Conservation (phyloP, 1,140 invertebrate genomes). For the Magallana gigas region DNA sequence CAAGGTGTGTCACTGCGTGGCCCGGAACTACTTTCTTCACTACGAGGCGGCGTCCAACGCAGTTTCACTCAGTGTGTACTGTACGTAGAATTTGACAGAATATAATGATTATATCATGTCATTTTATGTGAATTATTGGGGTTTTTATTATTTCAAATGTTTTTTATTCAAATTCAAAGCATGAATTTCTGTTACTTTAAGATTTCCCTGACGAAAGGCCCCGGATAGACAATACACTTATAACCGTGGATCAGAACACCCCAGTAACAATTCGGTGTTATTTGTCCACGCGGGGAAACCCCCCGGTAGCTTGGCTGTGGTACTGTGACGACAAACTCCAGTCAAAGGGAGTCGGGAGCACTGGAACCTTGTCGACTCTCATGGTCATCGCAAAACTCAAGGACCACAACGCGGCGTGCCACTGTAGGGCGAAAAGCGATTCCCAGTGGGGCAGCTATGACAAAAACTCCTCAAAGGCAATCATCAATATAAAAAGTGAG, state of each 20-base stretch:
- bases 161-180: too few species aligned
- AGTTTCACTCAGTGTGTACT: background rate
- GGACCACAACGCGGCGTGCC: background rate
- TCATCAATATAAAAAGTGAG: constrained; percentile 1
- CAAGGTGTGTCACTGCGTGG: background rate
- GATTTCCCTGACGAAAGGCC: background rate
- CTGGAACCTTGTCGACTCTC: background rate
- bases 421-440: background rate
- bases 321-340: constrained; percentile 2
- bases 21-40: background rate
- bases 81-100: background rate
- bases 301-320: background rate
- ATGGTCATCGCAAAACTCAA: background rate
- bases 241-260: background rate
- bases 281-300: background rate
- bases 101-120: too few species aligned
- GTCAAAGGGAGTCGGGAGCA: background rate
- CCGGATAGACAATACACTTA: background rate
- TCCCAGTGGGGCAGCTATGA: constrained; percentile 9
- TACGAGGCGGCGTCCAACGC: constrained; percentile 9
- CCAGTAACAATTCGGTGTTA: background rate
- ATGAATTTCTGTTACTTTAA: background rate
- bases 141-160: too few species aligned
- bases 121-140: too few species aligned
- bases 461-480: background rate